phyloP scores from a whole-genome alignment of 2,113 vertebrate species.

The Porphyrio hochstetteri region DNA sequence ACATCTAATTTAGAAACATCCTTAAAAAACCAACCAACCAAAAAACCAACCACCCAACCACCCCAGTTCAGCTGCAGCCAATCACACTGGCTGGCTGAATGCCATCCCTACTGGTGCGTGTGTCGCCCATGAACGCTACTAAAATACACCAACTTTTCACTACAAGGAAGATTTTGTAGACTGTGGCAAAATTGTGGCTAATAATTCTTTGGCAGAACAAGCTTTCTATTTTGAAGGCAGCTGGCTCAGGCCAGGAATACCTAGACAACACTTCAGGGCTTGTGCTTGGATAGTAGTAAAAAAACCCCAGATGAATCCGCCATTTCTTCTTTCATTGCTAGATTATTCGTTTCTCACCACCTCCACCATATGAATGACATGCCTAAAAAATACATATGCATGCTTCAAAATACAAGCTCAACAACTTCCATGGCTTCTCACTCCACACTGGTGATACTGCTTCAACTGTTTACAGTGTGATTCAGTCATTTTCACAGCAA shows the following conservation, averaged over 20 bases:
- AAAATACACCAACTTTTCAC: neutral
- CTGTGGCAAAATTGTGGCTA: neutral
- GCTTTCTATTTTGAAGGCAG: neutral
- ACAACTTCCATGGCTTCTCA: neutral
- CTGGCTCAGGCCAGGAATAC: neutral
- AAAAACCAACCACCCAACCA: neutral
- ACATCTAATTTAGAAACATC: neutral
- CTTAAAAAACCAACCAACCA: neutral
- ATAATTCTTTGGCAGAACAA: neutral
- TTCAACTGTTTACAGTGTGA: slow-evolving; percentile 36
- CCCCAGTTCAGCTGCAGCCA: neutral
- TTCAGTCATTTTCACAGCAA: slow-evolving; percentile 46
- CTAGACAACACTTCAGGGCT: neutral
- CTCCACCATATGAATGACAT: neutral
- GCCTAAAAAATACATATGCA: neutral
- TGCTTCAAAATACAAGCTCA: neutral
- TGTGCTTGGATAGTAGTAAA: neutral
- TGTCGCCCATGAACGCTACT: neutral
- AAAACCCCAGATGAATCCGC: neutral
- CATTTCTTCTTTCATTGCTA: neutral
- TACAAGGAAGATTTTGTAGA: neutral
- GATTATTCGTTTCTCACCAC: neutral
- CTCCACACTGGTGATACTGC: neutral
- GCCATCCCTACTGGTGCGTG: neutral
- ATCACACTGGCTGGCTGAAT: neutral